Evolutionary conservation across 2,888 invertebrate genomes (phyloP).

Genomic region (Colostygia pectinataria): DNA sequence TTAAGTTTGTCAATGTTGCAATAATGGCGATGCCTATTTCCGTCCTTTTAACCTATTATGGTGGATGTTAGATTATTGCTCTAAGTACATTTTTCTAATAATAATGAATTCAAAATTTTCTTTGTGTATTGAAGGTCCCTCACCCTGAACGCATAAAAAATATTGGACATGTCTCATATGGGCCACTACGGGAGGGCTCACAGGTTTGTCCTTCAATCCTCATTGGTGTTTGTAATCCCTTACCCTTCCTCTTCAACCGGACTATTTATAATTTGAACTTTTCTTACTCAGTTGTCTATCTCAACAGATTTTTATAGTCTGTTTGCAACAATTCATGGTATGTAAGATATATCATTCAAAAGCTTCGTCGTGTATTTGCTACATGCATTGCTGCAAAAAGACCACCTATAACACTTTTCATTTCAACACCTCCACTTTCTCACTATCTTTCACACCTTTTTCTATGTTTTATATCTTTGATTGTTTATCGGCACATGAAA

Average conservation of each 20-base stretch:
- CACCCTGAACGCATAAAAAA: constrained; percentile 84
- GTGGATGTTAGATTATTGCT: constrained; percentile 63
- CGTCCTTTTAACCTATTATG: constrained; percentile 60
- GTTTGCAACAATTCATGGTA: constrained; percentile 58
- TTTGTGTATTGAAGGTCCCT: constrained; percentile 86
- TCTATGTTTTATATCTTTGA: constrained; percentile 47
- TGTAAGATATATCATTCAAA: constrained; percentile 16
- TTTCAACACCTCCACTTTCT: constrained; percentile 54
- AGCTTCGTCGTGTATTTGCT: constrained; percentile 14
- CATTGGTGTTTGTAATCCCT: constrained; percentile 80
- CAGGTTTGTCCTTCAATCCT: constrained; percentile 84
- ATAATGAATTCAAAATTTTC: constrained; percentile 75
- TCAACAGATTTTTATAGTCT: constrained; percentile 46
- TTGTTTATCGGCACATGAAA: constrained; percentile 83
- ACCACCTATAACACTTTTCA: constrained; percentile 58
- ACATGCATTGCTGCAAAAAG: constrained; percentile 62
- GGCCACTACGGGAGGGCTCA: constrained; percentile 86
- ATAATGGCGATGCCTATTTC: constrained; percentile 52
- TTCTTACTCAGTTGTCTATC: constrained; percentile 50
- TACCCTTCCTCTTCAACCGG: constrained; percentile 64
- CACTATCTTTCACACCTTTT: constrained; percentile 31
- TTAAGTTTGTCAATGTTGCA: constrained; percentile 47
- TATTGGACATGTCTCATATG: constrained; percentile 86
- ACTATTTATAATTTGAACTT: constrained; percentile 50
- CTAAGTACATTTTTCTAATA: constrained; percentile 47